These are phyloP conservation scores for Xestia rhomboidea DNA, from an alignment of 2,888 invertebrate genomes.

Conservation along the genomic window DNA sequence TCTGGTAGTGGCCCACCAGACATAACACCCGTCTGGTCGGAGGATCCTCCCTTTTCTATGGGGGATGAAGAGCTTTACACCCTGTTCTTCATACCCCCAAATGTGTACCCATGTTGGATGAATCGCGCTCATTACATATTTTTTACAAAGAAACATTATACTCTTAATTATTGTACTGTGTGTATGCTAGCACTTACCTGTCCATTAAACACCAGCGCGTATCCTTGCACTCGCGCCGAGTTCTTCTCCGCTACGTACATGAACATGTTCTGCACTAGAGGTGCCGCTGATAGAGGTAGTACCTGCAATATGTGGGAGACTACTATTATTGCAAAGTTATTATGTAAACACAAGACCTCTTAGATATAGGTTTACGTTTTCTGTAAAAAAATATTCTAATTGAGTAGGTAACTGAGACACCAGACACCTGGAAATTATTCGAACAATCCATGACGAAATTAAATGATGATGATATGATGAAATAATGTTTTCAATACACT, in stretches of 20 bases:
- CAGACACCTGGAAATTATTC: no score
- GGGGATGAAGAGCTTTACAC: no score
- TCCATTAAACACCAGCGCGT: constrained; percentile 84
- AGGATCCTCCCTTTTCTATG: no score
- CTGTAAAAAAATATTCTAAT: background rate
- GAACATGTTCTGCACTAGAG: constrained; percentile 87
- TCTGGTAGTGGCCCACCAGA: no score
- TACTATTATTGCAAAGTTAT: background rate
- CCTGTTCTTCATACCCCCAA: no score
- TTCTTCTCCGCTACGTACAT: constrained; percentile 87
- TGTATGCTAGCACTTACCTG: constrained; percentile 69
- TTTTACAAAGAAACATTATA: background rate
- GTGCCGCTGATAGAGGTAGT: constrained; percentile 91
- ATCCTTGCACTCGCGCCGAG: constrained; percentile 84
- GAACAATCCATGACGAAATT: no score
- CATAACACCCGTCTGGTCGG: no score
- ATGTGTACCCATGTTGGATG: no score
- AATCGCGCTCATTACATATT: background rate
- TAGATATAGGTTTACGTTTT: background rate
- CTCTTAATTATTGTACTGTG: no score
- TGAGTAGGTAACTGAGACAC: no score
- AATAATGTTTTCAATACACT: no score
- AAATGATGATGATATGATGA: no score
- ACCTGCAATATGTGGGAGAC: constrained; percentile 83
- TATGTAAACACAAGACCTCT: background rate